phyloP scores from a whole-genome alignment of 2,888 invertebrate genomes.

The Automeris io region DNA sequence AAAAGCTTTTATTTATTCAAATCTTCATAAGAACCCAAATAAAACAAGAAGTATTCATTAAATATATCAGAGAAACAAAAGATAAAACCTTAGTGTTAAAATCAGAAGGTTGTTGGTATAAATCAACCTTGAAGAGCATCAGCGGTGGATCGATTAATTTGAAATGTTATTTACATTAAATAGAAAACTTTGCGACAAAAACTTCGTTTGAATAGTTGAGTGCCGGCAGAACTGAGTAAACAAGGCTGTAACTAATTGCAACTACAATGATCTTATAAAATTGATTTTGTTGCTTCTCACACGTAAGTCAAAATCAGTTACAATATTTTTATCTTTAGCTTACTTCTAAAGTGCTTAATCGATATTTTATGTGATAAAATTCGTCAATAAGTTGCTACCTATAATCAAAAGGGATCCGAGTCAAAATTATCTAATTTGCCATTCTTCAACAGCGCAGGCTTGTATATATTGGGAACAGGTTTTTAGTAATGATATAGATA shows the following conservation, averaged over 20 bases:
- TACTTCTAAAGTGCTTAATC: too few species aligned
- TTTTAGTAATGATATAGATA: too few species aligned
- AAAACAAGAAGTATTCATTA: too few species aligned
- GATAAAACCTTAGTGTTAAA: neutral
- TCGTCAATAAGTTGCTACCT: too few species aligned
- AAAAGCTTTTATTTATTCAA: constrained; percentile 2
- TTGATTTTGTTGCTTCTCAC: neutral
- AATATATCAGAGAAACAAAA: constrained; percentile 20
- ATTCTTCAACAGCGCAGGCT: too few species aligned
- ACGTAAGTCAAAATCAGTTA: too few species aligned
- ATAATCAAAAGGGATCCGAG: too few species aligned
- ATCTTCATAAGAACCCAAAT: constrained; percentile 10
- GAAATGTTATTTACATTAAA: constrained; percentile 47
- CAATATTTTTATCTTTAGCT: too few species aligned
- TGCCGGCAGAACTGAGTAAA: constrained; percentile 21
- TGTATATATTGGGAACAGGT: too few species aligned
- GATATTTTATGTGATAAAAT: too few species aligned
- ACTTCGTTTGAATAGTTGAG: constrained; percentile 21
- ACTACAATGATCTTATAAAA: neutral
- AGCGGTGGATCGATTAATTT: constrained; percentile 39
- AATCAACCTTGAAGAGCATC: constrained; percentile 29
- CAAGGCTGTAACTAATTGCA: constrained; percentile 35
- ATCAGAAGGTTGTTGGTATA: constrained; percentile 20
- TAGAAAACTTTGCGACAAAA: constrained; percentile 40
- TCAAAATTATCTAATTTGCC: too few species aligned